These are phyloP conservation scores for Burhinus bistriatus DNA, from an alignment of 2,113 vertebrate species.

Conservation along the genomic window DNA sequence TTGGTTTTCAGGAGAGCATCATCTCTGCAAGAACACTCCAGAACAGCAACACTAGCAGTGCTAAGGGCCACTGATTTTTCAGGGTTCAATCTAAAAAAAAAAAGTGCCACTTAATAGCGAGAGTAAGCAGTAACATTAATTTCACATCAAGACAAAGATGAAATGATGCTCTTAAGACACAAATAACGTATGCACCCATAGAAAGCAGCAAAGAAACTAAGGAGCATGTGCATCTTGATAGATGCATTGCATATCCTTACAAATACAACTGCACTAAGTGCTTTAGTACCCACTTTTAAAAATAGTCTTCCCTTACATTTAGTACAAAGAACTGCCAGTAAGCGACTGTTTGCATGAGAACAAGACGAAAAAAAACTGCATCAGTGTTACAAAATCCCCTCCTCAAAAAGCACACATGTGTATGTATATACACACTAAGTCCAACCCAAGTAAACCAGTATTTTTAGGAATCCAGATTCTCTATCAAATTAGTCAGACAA, in stretches of 20 bases:
- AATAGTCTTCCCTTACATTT: background rate
- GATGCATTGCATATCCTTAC: background rate
- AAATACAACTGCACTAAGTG: background rate
- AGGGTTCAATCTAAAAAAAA: background rate
- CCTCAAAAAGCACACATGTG: background rate
- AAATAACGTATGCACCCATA: background rate
- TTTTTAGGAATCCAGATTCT: background rate
- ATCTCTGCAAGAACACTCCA: background rate
- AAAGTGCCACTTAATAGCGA: fast-evolving
- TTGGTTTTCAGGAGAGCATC: background rate
- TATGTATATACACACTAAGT: background rate
- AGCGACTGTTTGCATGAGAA: background rate
- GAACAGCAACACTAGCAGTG: fast-evolving
- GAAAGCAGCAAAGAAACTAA: background rate
- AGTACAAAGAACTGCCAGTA: background rate
- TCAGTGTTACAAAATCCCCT: background rate
- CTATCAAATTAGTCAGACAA: slow-evolving; percentile 1
- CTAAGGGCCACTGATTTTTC: background rate
- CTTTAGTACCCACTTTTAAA: background rate
- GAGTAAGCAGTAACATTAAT: background rate
- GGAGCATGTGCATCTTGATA: fast-evolving
- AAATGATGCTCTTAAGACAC: background rate
- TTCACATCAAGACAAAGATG: background rate
- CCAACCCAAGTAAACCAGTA: background rate
- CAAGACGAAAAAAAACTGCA: background rate